These are phyloP conservation scores for Saturnia japonica DNA, from an alignment of 2,888 invertebrate species.

Conservation along the genomic window DNA sequence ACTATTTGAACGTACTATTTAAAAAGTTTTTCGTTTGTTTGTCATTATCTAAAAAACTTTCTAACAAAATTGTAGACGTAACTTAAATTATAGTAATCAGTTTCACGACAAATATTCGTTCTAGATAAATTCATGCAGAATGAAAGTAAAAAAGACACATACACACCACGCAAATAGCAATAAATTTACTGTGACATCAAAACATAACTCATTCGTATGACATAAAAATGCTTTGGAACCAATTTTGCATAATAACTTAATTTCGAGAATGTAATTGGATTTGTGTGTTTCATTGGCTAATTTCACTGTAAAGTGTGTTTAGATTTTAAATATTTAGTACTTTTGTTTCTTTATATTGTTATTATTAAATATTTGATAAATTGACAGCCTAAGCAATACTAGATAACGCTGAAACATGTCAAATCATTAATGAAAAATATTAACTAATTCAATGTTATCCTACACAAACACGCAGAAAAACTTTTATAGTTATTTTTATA, in stretches of 20 bases:
- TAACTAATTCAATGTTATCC: neutral
- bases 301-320: slow-evolving; percentile 11
- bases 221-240: slow-evolving; percentile 61
- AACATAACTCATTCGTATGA: slow-evolving; percentile 45
- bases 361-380: neutral
- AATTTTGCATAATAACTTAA: slow-evolving; percentile 76
- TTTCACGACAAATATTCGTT: no score
- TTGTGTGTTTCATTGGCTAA: slow-evolving; percentile 57
- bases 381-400: neutral
- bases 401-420: neutral
- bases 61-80: neutral
- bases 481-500: neutral
- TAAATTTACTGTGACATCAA: slow-evolving; percentile 26
- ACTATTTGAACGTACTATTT: neutral
- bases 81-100: no score
- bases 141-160: no score
- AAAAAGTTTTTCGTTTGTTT: neutral
- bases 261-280: slow-evolving; percentile 71
- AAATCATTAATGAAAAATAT: neutral
- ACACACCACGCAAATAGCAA: neutral
- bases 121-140: no score
- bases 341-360: neutral
- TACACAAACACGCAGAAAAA: neutral
- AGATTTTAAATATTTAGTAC: slow-evolving; percentile 1
- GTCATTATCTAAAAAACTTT: neutral